Evolutionary conservation across 2,113 vertebrate species (phyloP), one percentile per base, ranked within the genome.

Genomic region (Fukomys damarensis): DNA sequence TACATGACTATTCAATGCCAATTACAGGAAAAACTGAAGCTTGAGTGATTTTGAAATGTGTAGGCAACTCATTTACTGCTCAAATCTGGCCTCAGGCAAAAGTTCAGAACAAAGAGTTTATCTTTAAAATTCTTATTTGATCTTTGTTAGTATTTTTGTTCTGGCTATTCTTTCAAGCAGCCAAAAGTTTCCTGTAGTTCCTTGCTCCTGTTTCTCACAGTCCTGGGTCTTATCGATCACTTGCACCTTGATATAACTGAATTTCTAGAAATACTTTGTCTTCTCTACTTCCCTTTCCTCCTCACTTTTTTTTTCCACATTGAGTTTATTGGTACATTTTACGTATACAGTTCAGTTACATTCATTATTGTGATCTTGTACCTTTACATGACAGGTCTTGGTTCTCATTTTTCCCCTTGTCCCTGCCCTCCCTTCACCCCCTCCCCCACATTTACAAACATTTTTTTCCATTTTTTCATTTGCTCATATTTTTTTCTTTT

Each of bases 81-180:
- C 24, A 93, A 43, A 87, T 46, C 3, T 41, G 10, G 17, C 43
- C 52, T 46, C 65, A 52, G n/a, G 83, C 5, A 66, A 68, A 81
- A 63, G 32, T 74, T 70, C 83, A 52, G 41, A 91, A 83, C 32
- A 80, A 41, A 61, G 7, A 4, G 3, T 56, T 92, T 86, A 17
- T 68, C 59, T 92, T 24, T 92, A 58, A 88, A 87, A 94, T 74
- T 84, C 26, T 46, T 41, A 20, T 89, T 70, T 91, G 83, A 20
- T 74, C 56, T 66, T 61, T 28, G 49, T 90, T 54, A 10, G 10
- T 32, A 14, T n/a, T 83, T 76, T 79, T 61, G 19, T 89, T 79
- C 59, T 70, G 41, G 82, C 41, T 10, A 61, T 16, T 72, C 63
- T 68, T 66, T 66, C 43, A 65, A 68, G 74, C 82, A 82, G 59